These are phyloP conservation scores for Brachyhypopomus occidentalis DNA, from an alignment of 2,113 vertebrate genomes.

Conservation along the genomic window DNA sequence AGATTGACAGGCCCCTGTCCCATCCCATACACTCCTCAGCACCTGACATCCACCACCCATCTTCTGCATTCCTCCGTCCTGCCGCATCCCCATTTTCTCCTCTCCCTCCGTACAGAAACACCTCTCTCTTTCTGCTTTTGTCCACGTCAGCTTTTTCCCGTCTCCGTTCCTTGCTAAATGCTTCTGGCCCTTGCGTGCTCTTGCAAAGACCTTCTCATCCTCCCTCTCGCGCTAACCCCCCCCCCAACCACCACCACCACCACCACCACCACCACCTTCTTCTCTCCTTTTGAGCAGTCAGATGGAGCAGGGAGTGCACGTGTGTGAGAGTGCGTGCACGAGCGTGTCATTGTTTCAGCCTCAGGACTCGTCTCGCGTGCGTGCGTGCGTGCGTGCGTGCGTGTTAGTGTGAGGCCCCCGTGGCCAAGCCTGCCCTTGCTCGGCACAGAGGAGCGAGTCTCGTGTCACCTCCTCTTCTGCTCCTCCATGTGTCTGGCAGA, in stretches of 20 bases:
- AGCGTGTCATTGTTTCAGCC: constrained; percentile 35
- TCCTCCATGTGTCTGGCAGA: not conserved
- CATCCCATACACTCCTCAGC: constrained; percentile 47
- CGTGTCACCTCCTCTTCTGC: constrained; percentile 11
- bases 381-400: constrained; percentile 38
- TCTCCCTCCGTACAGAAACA: not conserved
- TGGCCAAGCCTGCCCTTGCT: constrained; percentile 42
- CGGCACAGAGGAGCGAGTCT: constrained; percentile 12
- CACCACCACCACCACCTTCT: constrained; percentile 67
- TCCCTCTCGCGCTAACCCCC: constrained; percentile 42
- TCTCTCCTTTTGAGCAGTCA: not conserved
- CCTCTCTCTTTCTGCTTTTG: not conserved
- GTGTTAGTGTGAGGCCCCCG: constrained; percentile 28
- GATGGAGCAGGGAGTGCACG: constrained; percentile 26
- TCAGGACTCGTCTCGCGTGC: constrained; percentile 5
- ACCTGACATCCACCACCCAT: constrained; percentile 58
- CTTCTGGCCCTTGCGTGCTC: constrained; percentile 49
- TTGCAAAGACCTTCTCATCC: constrained; percentile 41
- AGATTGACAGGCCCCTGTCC: not conserved
- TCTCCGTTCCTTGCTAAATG: constrained; percentile 28
- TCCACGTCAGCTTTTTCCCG: not conserved
- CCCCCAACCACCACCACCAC: constrained; percentile 63
- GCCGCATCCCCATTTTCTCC: not conserved
- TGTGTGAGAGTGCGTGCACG: constrained; percentile 20
- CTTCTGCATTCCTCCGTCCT: constrained; percentile 61